Base-by-base conservation (phyloP, 1,140 invertebrate species). In the Megalonaias nervosa region DNA sequence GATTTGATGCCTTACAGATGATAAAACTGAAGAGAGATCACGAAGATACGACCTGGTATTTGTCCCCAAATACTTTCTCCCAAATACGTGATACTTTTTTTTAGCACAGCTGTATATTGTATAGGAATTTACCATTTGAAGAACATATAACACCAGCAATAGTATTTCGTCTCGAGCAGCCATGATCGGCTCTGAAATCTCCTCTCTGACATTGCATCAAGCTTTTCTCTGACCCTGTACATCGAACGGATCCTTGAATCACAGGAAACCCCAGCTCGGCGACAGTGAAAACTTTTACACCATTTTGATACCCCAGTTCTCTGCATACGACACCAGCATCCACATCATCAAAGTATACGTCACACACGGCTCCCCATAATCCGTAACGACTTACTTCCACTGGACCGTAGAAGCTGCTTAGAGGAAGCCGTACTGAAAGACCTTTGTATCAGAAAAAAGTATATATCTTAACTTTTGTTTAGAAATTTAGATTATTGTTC, bases 301-400 rank as follows among this genome's bases (percentile, higher is more conserved):
- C 79, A 11, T 58, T 55, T n/a, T 13, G 9, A 61, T 70, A 86
- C 1, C 82, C 80, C 1, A 86, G 71, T 59, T 82, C 61, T 21
- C 66, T 74, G 65, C 84, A 86, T 0, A 79, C 83, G 11, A 86
- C 83, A 13, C 48, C 17, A 12, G 83, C 84, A 55, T 80, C 79
- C 1, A 17, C 64, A 19, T 81, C 74, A 69, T 77, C 75, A 71
- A 81, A 85, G 0, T 67, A 73, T 56, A 74, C 60, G 67, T 56
- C 67, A 67, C 84, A 86, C 16, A 86, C 61, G 48, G 67, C 55
- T n/a, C 84, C 84, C 81, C 77, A 80, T 5, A 80, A 67, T 23
- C 74, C 76, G 55, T 66, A 77, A 60, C 72, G 75, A 16, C 38
- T 14, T 14, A 82, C 62, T 38, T 60, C 70, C 13, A 84, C 60